Base-by-base conservation (phyloP, 2,888 invertebrate genomes). In the Caenorhabditis sp. region DNA sequence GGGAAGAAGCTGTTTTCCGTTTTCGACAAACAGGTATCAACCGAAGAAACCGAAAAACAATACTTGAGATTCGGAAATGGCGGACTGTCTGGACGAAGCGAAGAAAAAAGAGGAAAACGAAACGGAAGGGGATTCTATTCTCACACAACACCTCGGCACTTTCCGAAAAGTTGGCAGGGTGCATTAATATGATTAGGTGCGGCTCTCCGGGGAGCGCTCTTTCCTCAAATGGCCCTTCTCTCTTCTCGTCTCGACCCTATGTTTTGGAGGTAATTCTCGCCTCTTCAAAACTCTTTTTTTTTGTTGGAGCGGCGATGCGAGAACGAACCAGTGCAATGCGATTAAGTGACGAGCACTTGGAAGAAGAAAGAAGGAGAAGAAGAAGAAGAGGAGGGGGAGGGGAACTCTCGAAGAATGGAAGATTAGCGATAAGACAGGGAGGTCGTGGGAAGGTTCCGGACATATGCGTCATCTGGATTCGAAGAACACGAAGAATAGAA, bases 131-230 rank as follows among this genome's bases (percentile, higher is more conserved):
- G 18, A 18, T 40, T 13, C 40, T 47, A n/a, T 9, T 4, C n/a
- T n/a, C n/a, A n/a, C n/a, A 47, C 47, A 47, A 47, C 47, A 47
- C 47, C 47, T 47, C 47, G 47, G 47, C 47, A 47, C 47, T 47
- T 47, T 47, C 60, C 40, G 60, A 44, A 58, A 70, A 70, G 60
- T 70, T 47, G 53, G 37, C 28, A 47, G 76, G 58, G 67, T 76
- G 61, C 76, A 76, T 76, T 76, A 76, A 76, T 76, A 76, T 76
- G 67, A 76, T 76, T 76, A 76, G 76, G 67, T 67, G 58, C 58
- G 65, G 26, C 67, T 76, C 76, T 76, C 76, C 67, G 67, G 76
- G 76, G 76, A 76, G 67, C 76, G 37, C 76, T 60, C 60, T 58
- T 47, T 56, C 72, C 47, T 47, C 47, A 47, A 47, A 47, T 47